A percentile compares a stretch with the other conserved stretches of the same genome.
These are phyloP conservation scores for Unio pictorum DNA, from an alignment of 2,888 invertebrate genomes.

Conservation along the genomic window DNA sequence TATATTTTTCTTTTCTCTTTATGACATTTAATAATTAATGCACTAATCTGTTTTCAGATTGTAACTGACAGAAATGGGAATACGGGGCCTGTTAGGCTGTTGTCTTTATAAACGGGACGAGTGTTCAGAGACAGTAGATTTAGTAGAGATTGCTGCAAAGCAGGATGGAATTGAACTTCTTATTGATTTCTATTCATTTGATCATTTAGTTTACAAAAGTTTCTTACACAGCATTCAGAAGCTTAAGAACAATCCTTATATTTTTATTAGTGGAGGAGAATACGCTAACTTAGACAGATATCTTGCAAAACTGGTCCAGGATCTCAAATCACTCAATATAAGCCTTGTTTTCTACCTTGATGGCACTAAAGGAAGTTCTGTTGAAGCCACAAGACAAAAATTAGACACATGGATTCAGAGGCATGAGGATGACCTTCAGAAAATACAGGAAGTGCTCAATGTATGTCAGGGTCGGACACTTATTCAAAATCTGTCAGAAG, in stretches of 20 bases:
- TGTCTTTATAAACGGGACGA: slow-evolving; percentile 44
- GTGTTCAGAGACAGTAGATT: slow-evolving; percentile 56
- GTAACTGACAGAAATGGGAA: slow-evolving; percentile 51
- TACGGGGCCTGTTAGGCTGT: slow-evolving; percentile 52
- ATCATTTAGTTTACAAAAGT: slow-evolving; percentile 50
- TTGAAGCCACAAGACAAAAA: slow-evolving; percentile 52
- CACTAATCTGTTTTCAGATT: no score
- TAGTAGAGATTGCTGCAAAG: slow-evolving; percentile 55
- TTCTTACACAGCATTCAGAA: slow-evolving; percentile 52
- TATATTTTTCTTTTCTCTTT: no score
- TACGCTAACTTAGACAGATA: slow-evolving; percentile 54
- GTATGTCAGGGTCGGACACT: slow-evolving; percentile 45
- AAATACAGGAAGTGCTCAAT: slow-evolving; percentile 45
- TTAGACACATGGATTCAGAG: slow-evolving; percentile 61
- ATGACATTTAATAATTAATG: no score
- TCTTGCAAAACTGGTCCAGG: slow-evolving; percentile 54
- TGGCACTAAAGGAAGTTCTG: slow-evolving; percentile 61
- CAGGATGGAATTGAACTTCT: slow-evolving; percentile 61
- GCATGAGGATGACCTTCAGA: slow-evolving; percentile 53
- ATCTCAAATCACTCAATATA: slow-evolving; percentile 56
- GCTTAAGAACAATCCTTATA: slow-evolving; percentile 47
- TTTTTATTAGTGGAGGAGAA: slow-evolving; percentile 64
- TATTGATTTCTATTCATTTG: slow-evolving; percentile 65
- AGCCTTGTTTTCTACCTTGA: slow-evolving; percentile 64
- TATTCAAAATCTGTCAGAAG: slow-evolving; percentile 39